A percentile compares a stretch with the other conserved stretches of the same genome.
phyloP scores from a whole-genome alignment of 2,888 invertebrate species.

The Hermaeophaga mercurialis region DNA sequence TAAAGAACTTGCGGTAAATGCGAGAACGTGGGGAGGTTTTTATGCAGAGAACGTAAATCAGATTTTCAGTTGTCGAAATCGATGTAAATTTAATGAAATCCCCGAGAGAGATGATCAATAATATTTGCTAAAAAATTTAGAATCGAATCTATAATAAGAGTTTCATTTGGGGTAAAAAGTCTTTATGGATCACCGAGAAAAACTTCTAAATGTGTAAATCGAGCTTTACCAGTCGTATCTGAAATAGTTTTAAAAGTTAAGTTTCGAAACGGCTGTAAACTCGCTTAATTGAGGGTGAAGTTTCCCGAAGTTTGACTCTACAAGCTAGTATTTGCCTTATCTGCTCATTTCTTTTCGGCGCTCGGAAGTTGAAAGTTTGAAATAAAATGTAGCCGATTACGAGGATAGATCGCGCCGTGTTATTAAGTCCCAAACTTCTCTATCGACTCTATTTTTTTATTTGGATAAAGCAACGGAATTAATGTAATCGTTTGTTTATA shows the following conservation, averaged over 20 bases:
- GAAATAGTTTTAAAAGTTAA: constrained; percentile 16
- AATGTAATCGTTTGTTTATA: neutral
- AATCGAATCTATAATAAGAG: too few species aligned
- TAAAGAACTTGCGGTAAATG: too few species aligned
- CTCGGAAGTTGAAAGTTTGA: constrained; percentile 1
- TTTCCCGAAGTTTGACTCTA: constrained; percentile 24
- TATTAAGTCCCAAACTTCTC: neutral
- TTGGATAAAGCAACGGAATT: neutral
- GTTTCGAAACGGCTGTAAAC: constrained; percentile 23
- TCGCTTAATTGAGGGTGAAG: constrained; percentile 28
- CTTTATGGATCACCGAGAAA: too few species aligned
- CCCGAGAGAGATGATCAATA: too few species aligned
- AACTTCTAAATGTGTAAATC: neutral
- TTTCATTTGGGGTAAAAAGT: too few species aligned
- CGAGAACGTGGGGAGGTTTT: too few species aligned
- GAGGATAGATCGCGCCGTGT: neutral
- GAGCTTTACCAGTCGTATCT: neutral
- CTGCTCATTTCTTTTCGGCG: neutral
- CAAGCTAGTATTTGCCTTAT: neutral
- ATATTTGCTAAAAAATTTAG: too few species aligned
- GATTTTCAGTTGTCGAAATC: too few species aligned
- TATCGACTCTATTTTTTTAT: neutral
- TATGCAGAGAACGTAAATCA: too few species aligned
- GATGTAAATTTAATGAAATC: too few species aligned
- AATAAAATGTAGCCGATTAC: neutral